These are phyloP conservation scores for Melanocharis versteri DNA, from an alignment of 2,113 vertebrate genomes.

Conservation along the genomic window DNA sequence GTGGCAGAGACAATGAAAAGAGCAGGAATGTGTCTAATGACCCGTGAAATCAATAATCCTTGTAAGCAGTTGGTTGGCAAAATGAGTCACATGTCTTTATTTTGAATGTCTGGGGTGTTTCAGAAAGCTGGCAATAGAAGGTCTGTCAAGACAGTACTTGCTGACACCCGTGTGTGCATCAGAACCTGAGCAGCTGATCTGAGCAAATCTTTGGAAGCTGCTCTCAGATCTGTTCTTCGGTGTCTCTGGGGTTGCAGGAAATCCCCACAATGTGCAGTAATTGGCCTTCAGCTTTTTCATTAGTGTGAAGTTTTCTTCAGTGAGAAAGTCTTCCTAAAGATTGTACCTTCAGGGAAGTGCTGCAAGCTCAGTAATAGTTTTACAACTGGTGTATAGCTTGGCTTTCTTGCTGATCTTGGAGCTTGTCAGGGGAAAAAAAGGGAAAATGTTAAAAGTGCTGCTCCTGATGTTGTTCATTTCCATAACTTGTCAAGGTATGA, in stretches of 20 bases:
- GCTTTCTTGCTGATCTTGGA: not conserved
- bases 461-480: not conserved
- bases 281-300: not conserved
- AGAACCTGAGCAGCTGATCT: not conserved
- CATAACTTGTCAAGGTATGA: not conserved
- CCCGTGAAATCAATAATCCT: slow-evolving; percentile 31
- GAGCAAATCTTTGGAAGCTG: not conserved
- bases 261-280: not conserved
- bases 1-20: not conserved
- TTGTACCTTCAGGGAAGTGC: not conserved
- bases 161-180: not conserved
- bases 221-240: not conserved
- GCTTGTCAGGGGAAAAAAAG: not conserved
- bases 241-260: not conserved
- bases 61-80: slow-evolving; percentile 5
- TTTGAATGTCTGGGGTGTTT: not conserved
- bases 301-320: not conserved
- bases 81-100: not conserved
- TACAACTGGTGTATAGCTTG: not conserved
- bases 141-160: not conserved
- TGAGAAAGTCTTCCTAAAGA: not conserved
- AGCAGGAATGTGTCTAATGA: not conserved
- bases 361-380: not conserved
- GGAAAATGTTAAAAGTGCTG: not conserved
- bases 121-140: not conserved